Conservation (phyloP, 1,140 invertebrate species). For the Panagrolaimus sp. region DNA sequence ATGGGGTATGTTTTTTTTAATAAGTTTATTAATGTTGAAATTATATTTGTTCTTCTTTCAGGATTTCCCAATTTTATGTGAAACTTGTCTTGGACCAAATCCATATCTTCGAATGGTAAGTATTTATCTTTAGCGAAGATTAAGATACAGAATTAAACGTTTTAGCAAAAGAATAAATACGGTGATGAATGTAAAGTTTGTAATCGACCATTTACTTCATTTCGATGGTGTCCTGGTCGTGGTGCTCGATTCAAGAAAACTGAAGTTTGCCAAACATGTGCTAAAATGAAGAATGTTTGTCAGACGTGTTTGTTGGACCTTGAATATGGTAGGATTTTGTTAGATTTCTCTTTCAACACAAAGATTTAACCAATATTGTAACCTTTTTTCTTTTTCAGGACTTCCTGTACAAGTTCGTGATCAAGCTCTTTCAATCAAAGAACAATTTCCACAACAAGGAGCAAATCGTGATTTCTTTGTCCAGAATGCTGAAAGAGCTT, state of each 20-base stretch:
- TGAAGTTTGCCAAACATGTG: conserved; percentile 98
- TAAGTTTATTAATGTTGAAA: background rate
- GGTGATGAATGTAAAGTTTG: conserved; percentile 99
- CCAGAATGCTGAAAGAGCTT: conserved; percentile 82
- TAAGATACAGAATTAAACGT: conserved; percentile 57
- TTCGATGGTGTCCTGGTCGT: conserved; percentile 89
- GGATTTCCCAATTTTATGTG: conserved; percentile 97
- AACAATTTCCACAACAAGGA: conserved; percentile 82
- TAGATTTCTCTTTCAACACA: too few relatives aligned
- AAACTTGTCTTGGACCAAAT: conserved; percentile 97
- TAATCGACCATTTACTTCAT: conserved; percentile 92
- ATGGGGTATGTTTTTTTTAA: conserved; percentile 71
- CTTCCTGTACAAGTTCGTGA: conserved; percentile 77
- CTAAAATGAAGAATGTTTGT: conserved; percentile 95
- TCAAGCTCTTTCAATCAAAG: conserved; percentile 69
- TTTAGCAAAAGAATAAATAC: conserved; percentile 90
- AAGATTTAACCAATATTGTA: too few relatives aligned
- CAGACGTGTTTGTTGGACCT: conserved; percentile 96
- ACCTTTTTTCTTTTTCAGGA: conserved; percentile 58
- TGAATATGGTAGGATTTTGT: conserved; percentile 76
- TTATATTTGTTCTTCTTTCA: conserved; percentile 61
- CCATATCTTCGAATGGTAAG: conserved; percentile 95
- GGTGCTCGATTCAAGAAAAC: conserved; percentile 99
- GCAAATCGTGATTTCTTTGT: conserved; percentile 99
- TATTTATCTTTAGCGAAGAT: conserved; percentile 47